Percentiles rank a stretch among this genome's conserved stretches.
These are phyloP conservation scores for Hylia prasina DNA, from an alignment of 2,113 vertebrate genomes.

Conservation along the genomic window DNA sequence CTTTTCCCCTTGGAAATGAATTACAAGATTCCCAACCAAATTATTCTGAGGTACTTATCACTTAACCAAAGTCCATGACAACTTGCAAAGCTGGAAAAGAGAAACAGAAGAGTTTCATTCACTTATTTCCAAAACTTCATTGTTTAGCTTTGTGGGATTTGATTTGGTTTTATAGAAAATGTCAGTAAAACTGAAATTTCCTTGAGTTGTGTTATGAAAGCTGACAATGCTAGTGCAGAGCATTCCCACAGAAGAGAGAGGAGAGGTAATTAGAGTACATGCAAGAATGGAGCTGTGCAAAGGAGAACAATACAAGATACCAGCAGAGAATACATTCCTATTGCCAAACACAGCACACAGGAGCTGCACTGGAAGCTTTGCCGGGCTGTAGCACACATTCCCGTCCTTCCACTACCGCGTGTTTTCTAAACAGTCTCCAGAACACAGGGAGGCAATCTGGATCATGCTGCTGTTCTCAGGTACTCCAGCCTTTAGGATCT, in stretches of 20 bases:
- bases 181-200: neutral
- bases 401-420: rapidly evolving
- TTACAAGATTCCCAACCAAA: neutral
- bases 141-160: neutral
- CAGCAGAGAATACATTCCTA: neutral
- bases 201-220: neutral
- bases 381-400: neutral
- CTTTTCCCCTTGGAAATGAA: neutral
- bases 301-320: neutral
- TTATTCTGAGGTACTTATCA: neutral
- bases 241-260: neutral
- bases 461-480: neutral
- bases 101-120: neutral
- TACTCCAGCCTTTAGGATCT: neutral
- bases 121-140: neutral
- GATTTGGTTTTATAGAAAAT: neutral
- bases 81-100: neutral
- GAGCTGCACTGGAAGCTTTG: neutral
- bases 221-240: neutral
- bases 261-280: neutral
- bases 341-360: neutral
- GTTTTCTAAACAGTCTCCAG: neutral
- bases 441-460: neutral
- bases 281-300: neutral
- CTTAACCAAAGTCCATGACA: neutral